These are phyloP conservation scores for Drosophila macrospina DNA, from an alignment of 2,888 invertebrate species.

Conservation along the genomic window DNA sequence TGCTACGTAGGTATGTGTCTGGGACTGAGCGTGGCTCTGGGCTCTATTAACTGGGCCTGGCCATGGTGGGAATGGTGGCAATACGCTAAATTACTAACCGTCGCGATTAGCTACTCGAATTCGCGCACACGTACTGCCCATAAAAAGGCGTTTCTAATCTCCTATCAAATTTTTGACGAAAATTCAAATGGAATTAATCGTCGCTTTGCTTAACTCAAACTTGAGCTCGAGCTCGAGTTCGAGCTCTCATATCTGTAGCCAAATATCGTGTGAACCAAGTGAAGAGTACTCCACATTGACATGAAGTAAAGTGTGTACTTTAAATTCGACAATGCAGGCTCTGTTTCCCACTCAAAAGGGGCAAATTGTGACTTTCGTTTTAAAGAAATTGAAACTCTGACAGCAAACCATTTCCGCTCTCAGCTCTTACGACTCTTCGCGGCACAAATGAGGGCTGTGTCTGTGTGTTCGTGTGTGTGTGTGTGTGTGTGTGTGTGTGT, in stretches of 20 bases:
- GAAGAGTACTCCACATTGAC: slow-evolving; percentile 10
- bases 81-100: slow-evolving; percentile 38
- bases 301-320: slow-evolving; percentile 26
- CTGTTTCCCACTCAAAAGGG: slow-evolving; percentile 56
- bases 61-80: slow-evolving; percentile 58
- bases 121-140: slow-evolving; percentile 76
- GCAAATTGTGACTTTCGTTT: slow-evolving; percentile 61
- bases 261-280: slow-evolving; percentile 75
- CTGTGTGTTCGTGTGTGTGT: neutral
- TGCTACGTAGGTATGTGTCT: slow-evolving; percentile 1
- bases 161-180: slow-evolving; percentile 69
- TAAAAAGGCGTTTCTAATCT: slow-evolving; percentile 75
- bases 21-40: slow-evolving; percentile 4
- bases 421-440: slow-evolving; percentile 35
- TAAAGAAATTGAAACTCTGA: slow-evolving; percentile 54
- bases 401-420: slow-evolving; percentile 65
- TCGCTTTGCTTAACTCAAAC: slow-evolving; percentile 25
- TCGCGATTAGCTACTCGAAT: slow-evolving; percentile 80
- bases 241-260: slow-evolving; percentile 56
- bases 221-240: neutral
- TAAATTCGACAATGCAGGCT: slow-evolving; percentile 23
- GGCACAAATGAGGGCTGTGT: slow-evolving; percentile 46
- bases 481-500: slow-evolving; percentile 8
- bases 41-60: slow-evolving; percentile 32
- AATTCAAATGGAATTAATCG: slow-evolving; percentile 74